phyloP scores from a whole-genome alignment of 2,888 invertebrate genomes.

The Hypomecis atomaria region DNA sequence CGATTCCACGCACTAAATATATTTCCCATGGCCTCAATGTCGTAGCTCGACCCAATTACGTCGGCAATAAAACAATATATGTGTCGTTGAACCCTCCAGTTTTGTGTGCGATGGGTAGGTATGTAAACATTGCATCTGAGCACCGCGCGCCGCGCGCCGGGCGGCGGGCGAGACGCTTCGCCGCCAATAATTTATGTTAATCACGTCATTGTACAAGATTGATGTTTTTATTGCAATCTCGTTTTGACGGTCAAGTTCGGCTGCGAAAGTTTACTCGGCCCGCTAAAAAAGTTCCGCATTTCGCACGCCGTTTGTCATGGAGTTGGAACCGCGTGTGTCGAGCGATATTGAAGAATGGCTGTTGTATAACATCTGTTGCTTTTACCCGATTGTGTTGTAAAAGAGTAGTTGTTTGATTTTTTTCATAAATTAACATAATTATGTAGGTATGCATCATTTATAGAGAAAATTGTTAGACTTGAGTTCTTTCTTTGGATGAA shows the following conservation, averaged over 20 bases:
- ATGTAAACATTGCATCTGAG: conserved; percentile 81
- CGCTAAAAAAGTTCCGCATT: conserved; percentile 32
- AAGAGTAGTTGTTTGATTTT: too few species aligned
- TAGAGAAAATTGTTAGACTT: too few species aligned
- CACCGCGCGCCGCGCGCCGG: conserved; percentile 37
- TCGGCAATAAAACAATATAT: conserved; percentile 79
- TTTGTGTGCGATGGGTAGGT: conserved; percentile 64
- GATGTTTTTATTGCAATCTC: conserved; percentile 80
- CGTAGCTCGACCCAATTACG: conserved; percentile 78
- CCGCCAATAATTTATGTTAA: conserved; percentile 84
- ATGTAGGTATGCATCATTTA: too few species aligned
- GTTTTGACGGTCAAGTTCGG: conserved; percentile 82
- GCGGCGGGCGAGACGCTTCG: conserved; percentile 64
- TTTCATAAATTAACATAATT: too few species aligned
- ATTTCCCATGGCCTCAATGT: conserved; percentile 69
- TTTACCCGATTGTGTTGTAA: not conserved
- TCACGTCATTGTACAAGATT: conserved; percentile 79
- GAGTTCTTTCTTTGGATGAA: too few species aligned
- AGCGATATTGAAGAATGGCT: conserved; percentile 5
- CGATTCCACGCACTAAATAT: conserved; percentile 59
- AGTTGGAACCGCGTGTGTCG: conserved; percentile 14
- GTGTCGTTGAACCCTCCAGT: conserved; percentile 78
- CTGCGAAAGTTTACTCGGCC: conserved; percentile 63
- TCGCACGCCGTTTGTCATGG: conserved; percentile 29
- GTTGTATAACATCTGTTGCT: conserved; percentile 21